phyloP scores from a whole-genome alignment of 2,113 vertebrate species.

The Conger conger region DNA sequence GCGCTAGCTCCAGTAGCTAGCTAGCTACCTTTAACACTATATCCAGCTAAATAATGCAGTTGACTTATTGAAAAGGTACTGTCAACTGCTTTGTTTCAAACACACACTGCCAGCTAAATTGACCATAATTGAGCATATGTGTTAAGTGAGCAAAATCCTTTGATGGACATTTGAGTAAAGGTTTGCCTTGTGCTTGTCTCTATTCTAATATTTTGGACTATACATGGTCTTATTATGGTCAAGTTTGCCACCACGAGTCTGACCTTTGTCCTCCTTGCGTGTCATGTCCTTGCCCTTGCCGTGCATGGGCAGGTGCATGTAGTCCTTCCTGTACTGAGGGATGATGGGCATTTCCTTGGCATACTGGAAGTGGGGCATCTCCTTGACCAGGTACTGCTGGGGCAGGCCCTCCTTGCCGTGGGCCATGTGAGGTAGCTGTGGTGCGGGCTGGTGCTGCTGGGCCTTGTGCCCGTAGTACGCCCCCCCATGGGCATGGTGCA shows the following conservation, averaged over 20 bases:
- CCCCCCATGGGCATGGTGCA: constrained; percentile 71
- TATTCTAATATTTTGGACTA: no score
- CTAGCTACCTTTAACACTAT: no score
- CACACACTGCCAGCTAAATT: no score
- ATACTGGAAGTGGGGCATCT: constrained; percentile 83
- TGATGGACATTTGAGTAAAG: no score
- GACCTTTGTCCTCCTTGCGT: constrained; percentile 90
- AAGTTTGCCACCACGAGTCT: constrained; percentile 22
- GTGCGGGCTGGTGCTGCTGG: constrained; percentile 81
- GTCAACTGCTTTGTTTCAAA: no score
- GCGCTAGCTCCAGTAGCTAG: no score
- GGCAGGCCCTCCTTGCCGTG: constrained; percentile 79
- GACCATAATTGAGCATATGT: no score
- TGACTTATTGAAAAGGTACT: no score
- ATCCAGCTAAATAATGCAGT: no score
- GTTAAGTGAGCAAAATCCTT: no score
- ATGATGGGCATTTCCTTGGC: constrained; percentile 82
- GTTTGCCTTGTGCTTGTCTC: no score
- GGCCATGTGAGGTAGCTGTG: constrained; percentile 81
- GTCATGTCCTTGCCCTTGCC: constrained; percentile 82
- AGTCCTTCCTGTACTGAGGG: constrained; percentile 89
- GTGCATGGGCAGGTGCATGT: constrained; percentile 80
- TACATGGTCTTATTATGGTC: no score
- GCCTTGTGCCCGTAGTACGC: constrained; percentile 90
- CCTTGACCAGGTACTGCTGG: constrained; percentile 83